Evolutionary conservation across 64 coral and sea anemone species (phyloP).

Genomic region (Montipora cactus): DNA sequence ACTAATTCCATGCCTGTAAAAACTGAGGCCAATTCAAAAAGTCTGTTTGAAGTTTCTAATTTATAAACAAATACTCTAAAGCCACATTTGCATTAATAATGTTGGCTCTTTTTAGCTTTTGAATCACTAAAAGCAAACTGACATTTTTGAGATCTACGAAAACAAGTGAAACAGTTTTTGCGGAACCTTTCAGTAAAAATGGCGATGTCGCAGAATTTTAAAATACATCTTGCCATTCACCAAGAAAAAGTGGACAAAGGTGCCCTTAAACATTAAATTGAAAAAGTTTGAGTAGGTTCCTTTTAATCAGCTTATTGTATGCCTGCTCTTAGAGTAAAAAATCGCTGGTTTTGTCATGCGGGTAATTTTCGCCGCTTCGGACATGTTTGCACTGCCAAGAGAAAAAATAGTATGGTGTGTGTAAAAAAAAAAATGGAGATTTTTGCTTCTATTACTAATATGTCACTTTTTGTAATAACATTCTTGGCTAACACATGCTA

Average conservation of each 20-base stretch:
- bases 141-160: constrained; percentile 10
- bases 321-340: background rate
- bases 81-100: constrained; percentile 56
- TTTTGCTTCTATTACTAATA: background rate
- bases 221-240: too few relatives aligned
- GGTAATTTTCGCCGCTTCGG: background rate
- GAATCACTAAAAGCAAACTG: background rate
- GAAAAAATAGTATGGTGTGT: background rate
- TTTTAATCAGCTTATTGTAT: background rate
- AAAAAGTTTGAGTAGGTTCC: background rate
- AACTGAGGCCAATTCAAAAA: background rate
- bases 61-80: constrained; percentile 57
- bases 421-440: background rate
- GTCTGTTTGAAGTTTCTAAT: constrained; percentile 44
- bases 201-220: background rate
- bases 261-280: background rate
- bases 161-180: background rate
- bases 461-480: background rate
- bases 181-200: background rate
- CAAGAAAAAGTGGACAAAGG: too few relatives aligned
- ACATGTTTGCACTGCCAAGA: background rate
- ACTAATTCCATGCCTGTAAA: background rate
- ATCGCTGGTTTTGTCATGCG: background rate
- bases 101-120: background rate
- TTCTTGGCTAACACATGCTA: background rate